phyloP scores from a whole-genome alignment of 2,888 invertebrate species.

The Ectemnius lituratus region DNA sequence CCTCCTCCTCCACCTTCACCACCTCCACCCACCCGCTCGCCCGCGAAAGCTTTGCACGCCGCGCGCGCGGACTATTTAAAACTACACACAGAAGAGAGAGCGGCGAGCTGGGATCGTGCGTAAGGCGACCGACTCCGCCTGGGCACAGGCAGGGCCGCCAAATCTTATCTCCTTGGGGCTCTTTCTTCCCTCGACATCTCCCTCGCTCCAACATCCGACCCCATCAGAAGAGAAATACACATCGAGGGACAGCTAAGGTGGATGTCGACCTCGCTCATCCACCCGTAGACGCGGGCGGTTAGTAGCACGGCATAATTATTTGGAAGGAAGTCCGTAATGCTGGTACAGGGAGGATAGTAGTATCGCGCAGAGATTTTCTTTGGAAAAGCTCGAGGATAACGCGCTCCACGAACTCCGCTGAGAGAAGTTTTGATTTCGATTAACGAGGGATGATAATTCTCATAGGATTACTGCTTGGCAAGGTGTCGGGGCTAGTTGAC shows the following conservation, averaged over 20 bases:
- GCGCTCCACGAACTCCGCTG: too few species aligned
- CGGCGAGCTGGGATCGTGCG: neutral
- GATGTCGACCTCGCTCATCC: too few species aligned
- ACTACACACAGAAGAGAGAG: conserved; percentile 69
- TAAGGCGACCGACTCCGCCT: neutral
- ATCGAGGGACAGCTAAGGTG: too few species aligned
- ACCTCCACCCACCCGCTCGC: neutral
- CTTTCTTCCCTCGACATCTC: neutral
- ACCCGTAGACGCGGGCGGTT: too few species aligned
- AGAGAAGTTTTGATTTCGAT: neutral
- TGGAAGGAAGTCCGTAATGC: too few species aligned
- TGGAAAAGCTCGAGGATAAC: too few species aligned
- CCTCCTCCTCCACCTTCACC: too few species aligned
- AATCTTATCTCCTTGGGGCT: conserved; percentile 8
- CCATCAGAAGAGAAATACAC: neutral
- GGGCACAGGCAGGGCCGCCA: neutral
- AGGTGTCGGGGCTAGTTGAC: too few species aligned
- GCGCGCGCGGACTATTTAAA: conserved; percentile 75
- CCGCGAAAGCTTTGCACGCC: conserved; percentile 56
- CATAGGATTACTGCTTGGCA: neutral
- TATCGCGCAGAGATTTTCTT: too few species aligned
- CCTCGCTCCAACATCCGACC: neutral
- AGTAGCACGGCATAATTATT: too few species aligned
- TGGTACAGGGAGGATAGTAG: too few species aligned
- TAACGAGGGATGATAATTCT: neutral